A percentile compares a stretch with the other conserved stretches of the same genome.
Evolutionary conservation across 1,140 invertebrate genomes (phyloP).

Genomic region (Drosophila pruinosa): DNA sequence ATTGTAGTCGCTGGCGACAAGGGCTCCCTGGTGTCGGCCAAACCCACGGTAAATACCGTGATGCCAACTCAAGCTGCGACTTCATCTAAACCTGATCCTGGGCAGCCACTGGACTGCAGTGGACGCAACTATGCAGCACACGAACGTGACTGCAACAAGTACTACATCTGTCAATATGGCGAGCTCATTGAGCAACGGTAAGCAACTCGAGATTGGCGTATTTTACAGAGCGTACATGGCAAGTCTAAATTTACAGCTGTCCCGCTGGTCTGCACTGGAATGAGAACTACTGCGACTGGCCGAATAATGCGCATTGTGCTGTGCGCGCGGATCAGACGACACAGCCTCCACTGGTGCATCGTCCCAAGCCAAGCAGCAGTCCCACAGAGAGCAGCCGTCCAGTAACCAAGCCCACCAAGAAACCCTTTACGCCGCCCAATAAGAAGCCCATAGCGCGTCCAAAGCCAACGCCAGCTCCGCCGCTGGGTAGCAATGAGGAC

Average conservation of each 20-base stretch:
- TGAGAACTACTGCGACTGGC: conserved; percentile 90
- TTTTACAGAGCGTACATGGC: too few species aligned
- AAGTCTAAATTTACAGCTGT: conserved; percentile 83
- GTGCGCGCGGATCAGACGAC: conserved; percentile 48
- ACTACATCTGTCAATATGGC: conserved; percentile 91
- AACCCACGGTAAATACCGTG: conserved; percentile 40
- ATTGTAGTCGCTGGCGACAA: conserved; percentile 43
- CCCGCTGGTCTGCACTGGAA: conserved; percentile 90
- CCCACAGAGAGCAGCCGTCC: conserved; percentile 11
- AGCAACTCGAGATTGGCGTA: too few species aligned
- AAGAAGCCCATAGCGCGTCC: conserved; percentile 70
- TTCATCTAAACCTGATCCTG: conserved; percentile 42
- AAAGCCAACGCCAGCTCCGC: conserved; percentile 49
- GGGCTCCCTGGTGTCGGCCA: conserved; percentile 31
- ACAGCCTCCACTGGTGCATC: conserved; percentile 33
- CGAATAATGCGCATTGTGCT: conserved; percentile 87
- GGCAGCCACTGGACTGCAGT: conserved; percentile 84
- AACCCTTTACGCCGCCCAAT: conserved; percentile 52
- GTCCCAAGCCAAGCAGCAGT: conserved; percentile 45
- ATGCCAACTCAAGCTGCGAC: conserved; percentile 13
- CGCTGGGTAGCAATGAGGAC: conserved; percentile 62
- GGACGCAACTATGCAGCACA: conserved; percentile 86
- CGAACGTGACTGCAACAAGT: conserved; percentile 89
- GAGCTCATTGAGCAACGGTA: conserved; percentile 85
- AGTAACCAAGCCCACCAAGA: conserved; percentile 53